Evolutionary conservation across 2,113 vertebrate genomes (phyloP).

Genomic region (Podilymbus podiceps): DNA sequence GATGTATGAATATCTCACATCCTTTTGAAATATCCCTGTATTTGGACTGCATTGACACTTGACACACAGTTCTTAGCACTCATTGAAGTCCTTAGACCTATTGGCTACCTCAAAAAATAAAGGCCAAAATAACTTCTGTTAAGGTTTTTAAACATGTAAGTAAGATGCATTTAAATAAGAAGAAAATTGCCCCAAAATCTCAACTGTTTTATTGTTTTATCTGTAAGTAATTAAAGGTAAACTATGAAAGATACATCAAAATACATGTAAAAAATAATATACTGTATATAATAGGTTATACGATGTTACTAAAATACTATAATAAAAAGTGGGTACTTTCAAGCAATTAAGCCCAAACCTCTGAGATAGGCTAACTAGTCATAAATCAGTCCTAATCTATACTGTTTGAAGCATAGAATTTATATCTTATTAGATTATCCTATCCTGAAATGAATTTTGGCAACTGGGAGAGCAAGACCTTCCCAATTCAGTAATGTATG

Average conservation of each 20-base stretch:
- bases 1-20: not conserved
- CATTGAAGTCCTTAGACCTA: not conserved
- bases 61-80: not conserved
- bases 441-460: not conserved
- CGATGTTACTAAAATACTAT: not conserved
- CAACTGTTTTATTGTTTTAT: not conserved
- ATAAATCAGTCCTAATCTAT: not conserved
- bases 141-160: not conserved
- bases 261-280: not conserved
- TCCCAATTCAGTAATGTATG: not conserved
- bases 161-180: not conserved
- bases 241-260: not conserved
- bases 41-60: not conserved
- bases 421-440: not conserved
- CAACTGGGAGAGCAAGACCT: not conserved
- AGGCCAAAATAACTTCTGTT: not conserved
- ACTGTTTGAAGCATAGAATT: not conserved
- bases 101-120: not conserved
- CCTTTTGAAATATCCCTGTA: not conserved
- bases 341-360: not conserved
- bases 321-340: not conserved
- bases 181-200: not conserved
- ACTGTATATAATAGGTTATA: not conserved
- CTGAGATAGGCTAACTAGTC: not conserved
- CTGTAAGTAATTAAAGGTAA: not conserved